These are phyloP conservation scores for Merluccius polli DNA, from an alignment of 2,797 vertebrate genomes.

Conservation along the genomic window DNA sequence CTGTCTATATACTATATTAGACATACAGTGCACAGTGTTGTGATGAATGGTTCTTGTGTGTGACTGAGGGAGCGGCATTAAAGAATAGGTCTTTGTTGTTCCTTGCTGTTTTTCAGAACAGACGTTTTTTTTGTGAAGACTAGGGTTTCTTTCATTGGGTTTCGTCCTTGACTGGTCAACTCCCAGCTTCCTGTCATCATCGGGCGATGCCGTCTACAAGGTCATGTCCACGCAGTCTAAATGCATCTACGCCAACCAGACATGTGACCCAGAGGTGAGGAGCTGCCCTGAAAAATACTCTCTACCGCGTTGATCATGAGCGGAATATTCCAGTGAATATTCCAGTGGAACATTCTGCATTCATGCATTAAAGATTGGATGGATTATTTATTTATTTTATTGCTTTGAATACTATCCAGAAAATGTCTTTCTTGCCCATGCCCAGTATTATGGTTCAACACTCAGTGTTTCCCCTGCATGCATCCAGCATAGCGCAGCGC, in stretches of 20 bases:
- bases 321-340: background rate
- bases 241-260: constrained; percentile 85
- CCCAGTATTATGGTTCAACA: background rate
- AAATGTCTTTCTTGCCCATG: background rate
- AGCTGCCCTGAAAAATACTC: background rate
- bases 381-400: background rate
- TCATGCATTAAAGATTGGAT: background rate
- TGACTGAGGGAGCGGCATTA: background rate
- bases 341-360: background rate
- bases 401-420: background rate
- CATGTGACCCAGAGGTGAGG: constrained; percentile 84
- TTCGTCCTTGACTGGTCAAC: constrained; percentile 51
- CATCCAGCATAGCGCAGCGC: too few species aligned
- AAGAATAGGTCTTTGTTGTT: background rate
- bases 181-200: constrained; percentile 88
- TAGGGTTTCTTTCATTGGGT: constrained; percentile 2
- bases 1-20: background rate
- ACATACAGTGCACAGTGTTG: background rate
- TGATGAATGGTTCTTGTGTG: background rate
- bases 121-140: background rate
- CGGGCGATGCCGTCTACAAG: constrained; percentile 89
- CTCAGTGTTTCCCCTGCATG: too few species aligned
- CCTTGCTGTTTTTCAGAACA: background rate
- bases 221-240: constrained; percentile 76
- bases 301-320: background rate